Evolutionary conservation across 2,888 invertebrate genomes (phyloP).

Genomic region (Cephus pygmeus): DNA sequence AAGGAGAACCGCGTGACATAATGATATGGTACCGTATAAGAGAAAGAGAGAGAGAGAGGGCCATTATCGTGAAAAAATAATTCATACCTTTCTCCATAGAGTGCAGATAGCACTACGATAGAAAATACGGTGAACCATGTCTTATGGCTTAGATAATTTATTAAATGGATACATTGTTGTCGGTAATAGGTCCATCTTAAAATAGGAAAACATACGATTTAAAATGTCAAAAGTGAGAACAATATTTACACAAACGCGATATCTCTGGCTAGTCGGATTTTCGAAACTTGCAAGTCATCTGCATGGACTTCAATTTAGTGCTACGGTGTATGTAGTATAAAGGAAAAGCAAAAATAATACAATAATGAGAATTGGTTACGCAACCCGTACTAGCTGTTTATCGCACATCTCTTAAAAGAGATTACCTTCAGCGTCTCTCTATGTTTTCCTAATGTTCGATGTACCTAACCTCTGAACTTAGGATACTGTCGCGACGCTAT

Average conservation of each 20-base stretch:
- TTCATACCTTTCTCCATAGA: background rate
- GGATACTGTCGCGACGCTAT: background rate
- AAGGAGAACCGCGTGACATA: background rate
- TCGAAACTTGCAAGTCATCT: background rate
- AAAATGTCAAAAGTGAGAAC: background rate
- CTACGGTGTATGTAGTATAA: background rate
- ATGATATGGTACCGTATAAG: background rate
- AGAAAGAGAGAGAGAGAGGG: background rate
- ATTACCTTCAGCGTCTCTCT: background rate
- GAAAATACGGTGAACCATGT: background rate
- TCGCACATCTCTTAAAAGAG: background rate
- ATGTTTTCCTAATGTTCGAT: background rate
- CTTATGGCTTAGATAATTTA: background rate
- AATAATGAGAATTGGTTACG: background rate
- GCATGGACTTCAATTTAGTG: background rate
- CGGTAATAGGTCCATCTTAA: background rate
- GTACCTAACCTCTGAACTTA: background rate
- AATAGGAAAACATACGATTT: background rate
- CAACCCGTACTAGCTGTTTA: background rate
- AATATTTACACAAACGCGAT: background rate
- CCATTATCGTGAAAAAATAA: background rate
- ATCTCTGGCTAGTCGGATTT: background rate
- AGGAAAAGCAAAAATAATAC: background rate
- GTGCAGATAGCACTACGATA: background rate
- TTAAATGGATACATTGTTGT: background rate